Conservation (phyloP, 2,888 invertebrate species). For the Beris morrisii region DNA sequence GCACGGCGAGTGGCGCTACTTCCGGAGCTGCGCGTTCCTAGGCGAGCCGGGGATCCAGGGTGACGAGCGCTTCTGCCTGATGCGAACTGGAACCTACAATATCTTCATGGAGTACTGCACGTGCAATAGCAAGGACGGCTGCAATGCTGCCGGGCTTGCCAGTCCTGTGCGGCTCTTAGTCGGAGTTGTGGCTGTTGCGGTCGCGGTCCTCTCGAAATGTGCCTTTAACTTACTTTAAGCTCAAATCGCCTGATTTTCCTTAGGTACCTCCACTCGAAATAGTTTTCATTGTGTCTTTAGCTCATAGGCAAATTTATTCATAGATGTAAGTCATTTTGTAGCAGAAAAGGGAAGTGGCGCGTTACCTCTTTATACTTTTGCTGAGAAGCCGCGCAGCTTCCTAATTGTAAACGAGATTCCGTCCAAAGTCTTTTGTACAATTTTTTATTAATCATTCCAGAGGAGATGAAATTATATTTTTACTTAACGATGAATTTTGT, state of each 20-base stretch:
- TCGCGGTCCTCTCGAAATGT: slow-evolving; percentile 2
- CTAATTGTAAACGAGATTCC: too few species aligned
- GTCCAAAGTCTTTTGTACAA: too few species aligned
- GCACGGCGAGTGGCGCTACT: slow-evolving; percentile 85
- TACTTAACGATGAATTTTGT: too few species aligned
- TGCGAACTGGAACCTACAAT: slow-evolving; percentile 89
- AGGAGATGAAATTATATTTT: too few species aligned
- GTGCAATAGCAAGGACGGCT: slow-evolving; percentile 90
- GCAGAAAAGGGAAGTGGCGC: too few species aligned
- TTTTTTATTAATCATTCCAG: too few species aligned
- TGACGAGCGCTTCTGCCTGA: slow-evolving; percentile 86
- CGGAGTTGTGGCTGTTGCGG: background rate
- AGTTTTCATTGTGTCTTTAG: too few species aligned
- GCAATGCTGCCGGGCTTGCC: slow-evolving; percentile 67
- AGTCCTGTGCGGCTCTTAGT: slow-evolving; percentile 43
- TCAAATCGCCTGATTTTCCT: background rate
- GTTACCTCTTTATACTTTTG: too few species aligned
- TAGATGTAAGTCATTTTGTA: too few species aligned
- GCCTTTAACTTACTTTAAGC: slow-evolving; percentile 13
- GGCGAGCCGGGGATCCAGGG: slow-evolving; percentile 89
- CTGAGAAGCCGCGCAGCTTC: too few species aligned
- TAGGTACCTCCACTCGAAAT: too few species aligned
- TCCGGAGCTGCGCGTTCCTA: slow-evolving; percentile 84
- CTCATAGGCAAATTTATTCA: too few species aligned
- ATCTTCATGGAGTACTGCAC: slow-evolving; percentile 94